A percentile compares a stretch with the other conserved stretches of the same genome.
phyloP scores from a whole-genome alignment of 2,113 vertebrate genomes.

The Menura novaehollandiae region DNA sequence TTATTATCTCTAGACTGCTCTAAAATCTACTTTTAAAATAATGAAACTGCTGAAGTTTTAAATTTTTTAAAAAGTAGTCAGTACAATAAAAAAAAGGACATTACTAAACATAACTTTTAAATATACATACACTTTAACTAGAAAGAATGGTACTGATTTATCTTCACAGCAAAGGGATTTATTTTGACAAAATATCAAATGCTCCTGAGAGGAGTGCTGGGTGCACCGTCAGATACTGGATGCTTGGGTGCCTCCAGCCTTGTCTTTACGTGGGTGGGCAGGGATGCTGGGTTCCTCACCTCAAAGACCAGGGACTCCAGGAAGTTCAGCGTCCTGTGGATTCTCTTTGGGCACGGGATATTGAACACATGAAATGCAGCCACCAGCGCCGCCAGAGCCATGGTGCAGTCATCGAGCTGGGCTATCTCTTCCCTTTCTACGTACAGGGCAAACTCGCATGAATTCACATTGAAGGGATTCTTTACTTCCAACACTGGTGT shows the following conservation, averaged over 20 bases:
- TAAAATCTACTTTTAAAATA: background rate
- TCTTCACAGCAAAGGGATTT: background rate
- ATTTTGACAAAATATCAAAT: background rate
- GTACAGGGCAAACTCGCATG: constrained; percentile 54
- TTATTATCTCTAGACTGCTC: background rate
- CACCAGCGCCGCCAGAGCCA: constrained; percentile 42
- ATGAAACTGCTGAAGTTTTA: background rate
- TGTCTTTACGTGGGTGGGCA: background rate
- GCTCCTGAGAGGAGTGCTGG: background rate
- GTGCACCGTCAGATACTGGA: background rate
- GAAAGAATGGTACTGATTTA: background rate
- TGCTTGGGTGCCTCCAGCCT: background rate
- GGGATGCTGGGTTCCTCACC: background rate
- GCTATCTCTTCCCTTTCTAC: constrained; percentile 57
- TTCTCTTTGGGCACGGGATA: constrained; percentile 28
- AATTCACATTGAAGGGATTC: constrained; percentile 52
- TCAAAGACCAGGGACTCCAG: constrained; percentile 67
- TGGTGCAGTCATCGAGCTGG: constrained; percentile 52
- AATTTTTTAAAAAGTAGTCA: background rate
- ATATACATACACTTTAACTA: background rate
- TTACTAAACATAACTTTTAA: background rate
- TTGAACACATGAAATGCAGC: constrained; percentile 64
- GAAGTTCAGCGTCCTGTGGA: constrained; percentile 64
- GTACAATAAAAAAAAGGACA: background rate
- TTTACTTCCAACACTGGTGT: constrained; percentile 67